Evolutionary conservation across 64 coral and sea anemone species (phyloP).

Genomic region (Hydrozoanthus tunicans): DNA sequence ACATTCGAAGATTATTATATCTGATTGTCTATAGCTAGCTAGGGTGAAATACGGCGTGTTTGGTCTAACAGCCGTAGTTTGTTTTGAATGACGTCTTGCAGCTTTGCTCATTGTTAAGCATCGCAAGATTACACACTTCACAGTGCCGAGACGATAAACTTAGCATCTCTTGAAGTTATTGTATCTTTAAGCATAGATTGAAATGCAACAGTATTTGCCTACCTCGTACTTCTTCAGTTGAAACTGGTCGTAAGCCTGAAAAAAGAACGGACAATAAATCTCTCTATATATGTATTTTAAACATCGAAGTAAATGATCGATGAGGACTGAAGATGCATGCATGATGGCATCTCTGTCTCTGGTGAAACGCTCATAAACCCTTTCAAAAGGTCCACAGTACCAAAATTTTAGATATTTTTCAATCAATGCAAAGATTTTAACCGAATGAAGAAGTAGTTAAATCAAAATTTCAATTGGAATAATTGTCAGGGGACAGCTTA

Average conservation of each 20-base stretch:
- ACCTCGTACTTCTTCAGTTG: conserved; percentile 85
- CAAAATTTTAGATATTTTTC: neutral
- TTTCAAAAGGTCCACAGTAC: neutral
- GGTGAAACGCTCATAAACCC: neutral
- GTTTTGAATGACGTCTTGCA: neutral
- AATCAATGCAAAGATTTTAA: neutral
- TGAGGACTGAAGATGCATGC: neutral
- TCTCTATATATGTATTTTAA: neutral
- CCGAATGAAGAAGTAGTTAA: neutral
- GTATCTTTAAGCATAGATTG: neutral
- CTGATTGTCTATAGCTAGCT: no score
- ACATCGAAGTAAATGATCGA: neutral
- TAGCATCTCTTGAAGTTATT: neutral
- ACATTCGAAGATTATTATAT: no score
- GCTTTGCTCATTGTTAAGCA: neutral
- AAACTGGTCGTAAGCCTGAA: conserved; percentile 83
- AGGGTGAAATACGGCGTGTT: no score
- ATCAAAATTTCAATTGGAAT: neutral
- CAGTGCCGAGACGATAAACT: neutral
- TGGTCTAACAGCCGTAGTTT: no score
- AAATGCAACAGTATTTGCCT: neutral
- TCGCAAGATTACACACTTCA: neutral
- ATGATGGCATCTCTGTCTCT: neutral
- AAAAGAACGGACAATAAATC: neutral
- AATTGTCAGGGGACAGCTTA: neutral